Evolutionary conservation across 2,797 vertebrate genomes (phyloP), one percentile per base, ranked within the genome.

Genomic region (Moxostoma hubbsi): DNA sequence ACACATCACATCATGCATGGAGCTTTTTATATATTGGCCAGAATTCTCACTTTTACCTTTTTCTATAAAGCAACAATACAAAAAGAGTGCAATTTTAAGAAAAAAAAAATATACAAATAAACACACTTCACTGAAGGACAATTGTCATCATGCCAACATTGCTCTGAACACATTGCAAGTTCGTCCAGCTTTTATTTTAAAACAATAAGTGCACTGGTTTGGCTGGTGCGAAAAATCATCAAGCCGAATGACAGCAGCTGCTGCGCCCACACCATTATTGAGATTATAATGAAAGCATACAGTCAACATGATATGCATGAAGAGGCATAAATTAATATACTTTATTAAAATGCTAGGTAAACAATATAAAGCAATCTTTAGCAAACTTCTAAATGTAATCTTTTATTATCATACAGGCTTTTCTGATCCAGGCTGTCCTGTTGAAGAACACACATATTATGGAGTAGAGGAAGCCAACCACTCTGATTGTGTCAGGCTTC

Each of bases 341-440:
- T 36, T 36, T 36, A 36, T 36, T 36, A 36, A 36, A 36, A 36
- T 36, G 36, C 4, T 36, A 36, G 36, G 36, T 36, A 36, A 36
- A 36, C 36, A 36, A 36, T 36, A 36, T 36, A 36, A 64, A 47
- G 55, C 36, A 61, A 70, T 53, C 49, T 1, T 54, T 55, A 46
- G 63, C 45, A 67, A 49, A 46, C 7, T 12, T 70, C 58, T 9
- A 46, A 59, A 43, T 69, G 16, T 50, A 85, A 83, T 45, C 74
- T 92, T 93, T 92, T 92, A 94, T 93, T 93, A 91, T 90, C 92
- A 88, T 72, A 90, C 43, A 87, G 36, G 36, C 36, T 36, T 36
- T 36, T 36, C 36, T 36, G 3, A 91, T 81, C 89, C 81, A 87
- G 83, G 86, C 82, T 83, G 86, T 87, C 82, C 74, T 82, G 69